Percentiles rank a stretch among this genome's conserved stretches.
Conservation (phyloP, 1,140 invertebrate genomes). For the Arion vulgaris region DNA sequence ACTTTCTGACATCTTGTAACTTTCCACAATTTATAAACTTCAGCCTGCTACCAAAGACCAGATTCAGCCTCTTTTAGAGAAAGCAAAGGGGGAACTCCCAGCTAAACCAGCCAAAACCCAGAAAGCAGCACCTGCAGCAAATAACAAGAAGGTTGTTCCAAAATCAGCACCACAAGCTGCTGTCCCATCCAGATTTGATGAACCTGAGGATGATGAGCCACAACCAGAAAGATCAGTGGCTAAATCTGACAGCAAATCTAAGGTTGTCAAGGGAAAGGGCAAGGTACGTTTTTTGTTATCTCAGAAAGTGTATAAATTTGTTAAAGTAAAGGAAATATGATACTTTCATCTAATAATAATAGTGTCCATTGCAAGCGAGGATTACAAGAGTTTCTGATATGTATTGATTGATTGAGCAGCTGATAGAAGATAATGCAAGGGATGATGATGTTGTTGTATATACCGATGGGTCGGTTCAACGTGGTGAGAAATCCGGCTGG, state of each 20-base stretch:
- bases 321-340: no score
- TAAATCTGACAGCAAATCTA: constrained; percentile 42
- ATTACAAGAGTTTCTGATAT: no score
- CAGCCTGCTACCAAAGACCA: constrained; percentile 86
- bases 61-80: constrained; percentile 86
- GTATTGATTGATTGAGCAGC: no score
- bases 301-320: no score
- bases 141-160: neutral
- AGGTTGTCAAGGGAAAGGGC: constrained; percentile 46
- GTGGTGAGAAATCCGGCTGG: no score
- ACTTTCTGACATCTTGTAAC: no score
- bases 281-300: constrained; percentile 14
- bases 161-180: constrained; percentile 22
- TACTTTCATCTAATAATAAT: no score
- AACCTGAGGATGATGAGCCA: constrained; percentile 44
- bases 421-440: no score
- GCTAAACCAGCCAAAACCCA: constrained; percentile 76
- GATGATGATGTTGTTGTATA: no score
- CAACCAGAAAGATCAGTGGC: constrained; percentile 20
- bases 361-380: no score
- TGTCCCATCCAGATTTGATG: constrained; percentile 47
- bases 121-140: constrained; percentile 47
- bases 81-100: constrained; percentile 87
- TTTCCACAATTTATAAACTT: constrained; percentile 28
- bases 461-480: no score